These are phyloP conservation scores for Rhinichthys klamathensis DNA, from an alignment of 2,113 vertebrate genomes.

Conservation along the genomic window DNA sequence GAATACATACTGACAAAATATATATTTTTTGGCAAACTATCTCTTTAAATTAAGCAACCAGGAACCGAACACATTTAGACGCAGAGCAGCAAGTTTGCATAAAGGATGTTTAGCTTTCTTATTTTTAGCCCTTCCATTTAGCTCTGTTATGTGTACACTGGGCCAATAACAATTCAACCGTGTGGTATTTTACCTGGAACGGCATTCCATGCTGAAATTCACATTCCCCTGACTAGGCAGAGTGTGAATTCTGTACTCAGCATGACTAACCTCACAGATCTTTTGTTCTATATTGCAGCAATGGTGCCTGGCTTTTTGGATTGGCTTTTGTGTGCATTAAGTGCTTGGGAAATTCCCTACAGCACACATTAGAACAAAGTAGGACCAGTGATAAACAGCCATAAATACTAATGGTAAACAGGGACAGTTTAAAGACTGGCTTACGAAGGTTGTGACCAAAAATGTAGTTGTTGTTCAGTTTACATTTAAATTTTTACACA, in stretches of 20 bases:
- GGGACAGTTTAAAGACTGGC: too few species aligned
- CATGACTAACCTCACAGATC: constrained; percentile 30
- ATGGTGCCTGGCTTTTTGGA: constrained; percentile 22
- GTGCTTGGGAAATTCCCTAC: neutral
- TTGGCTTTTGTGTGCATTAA: constrained; percentile 33
- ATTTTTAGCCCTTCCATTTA: neutral
- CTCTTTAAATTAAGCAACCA: neutral
- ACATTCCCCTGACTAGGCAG: constrained; percentile 50
- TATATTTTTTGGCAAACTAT: neutral
- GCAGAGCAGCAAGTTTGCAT: neutral
- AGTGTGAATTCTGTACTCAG: constrained; percentile 51
- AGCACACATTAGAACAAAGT: neutral
- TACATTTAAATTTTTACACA: too few species aligned
- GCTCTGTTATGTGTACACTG: neutral
- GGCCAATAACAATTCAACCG: neutral
- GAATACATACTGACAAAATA: neutral
- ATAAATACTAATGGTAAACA: neutral
- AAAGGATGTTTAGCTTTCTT: constrained; percentile 3
- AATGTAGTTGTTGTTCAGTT: neutral
- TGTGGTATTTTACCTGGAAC: constrained; percentile 14
- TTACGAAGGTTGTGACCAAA: neutral
- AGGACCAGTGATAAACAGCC: neutral
- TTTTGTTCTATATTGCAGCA: constrained; percentile 48
- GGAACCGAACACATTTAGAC: neutral
- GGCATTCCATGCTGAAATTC: constrained; percentile 9